Percentiles rank a stretch among this genome's conserved stretches.
These are phyloP conservation scores for Semaprochilodus insignis DNA, from an alignment of 2,797 vertebrate genomes.

Conservation along the genomic window DNA sequence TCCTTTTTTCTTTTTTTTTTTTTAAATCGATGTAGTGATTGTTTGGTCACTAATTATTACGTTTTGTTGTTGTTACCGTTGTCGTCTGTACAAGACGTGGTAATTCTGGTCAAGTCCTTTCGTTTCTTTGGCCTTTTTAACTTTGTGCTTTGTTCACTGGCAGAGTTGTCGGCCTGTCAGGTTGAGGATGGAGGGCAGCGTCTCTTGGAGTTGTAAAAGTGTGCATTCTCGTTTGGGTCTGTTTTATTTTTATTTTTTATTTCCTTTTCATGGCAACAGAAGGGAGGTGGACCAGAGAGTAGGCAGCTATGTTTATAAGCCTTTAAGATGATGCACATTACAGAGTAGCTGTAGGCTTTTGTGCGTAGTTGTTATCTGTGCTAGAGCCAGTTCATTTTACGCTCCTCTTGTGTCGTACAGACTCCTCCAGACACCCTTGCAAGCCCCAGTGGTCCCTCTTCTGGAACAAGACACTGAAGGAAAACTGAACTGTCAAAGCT, in stretches of 20 bases:
- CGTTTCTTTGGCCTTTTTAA: conserved; percentile 39
- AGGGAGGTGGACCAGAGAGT: conserved; percentile 63
- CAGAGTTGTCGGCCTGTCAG: conserved; percentile 46
- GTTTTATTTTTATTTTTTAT: conserved; percentile 22
- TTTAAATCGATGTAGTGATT: conserved; percentile 47
- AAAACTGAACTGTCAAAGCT: neutral
- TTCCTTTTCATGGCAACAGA: conserved; percentile 52
- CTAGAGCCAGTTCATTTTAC: conserved; percentile 21
- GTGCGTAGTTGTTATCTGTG: conserved; percentile 31
- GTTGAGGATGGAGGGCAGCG: neutral
- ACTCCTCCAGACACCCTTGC: conserved; percentile 7
- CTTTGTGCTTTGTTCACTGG: conserved; percentile 52
- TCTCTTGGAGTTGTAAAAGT: neutral
- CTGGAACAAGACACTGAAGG: conserved; percentile 6
- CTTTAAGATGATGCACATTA: conserved; percentile 40
- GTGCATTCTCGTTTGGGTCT: conserved; percentile 18
- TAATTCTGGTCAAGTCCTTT: conserved; percentile 24
- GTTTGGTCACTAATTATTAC: conserved; percentile 44
- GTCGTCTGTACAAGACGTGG: conserved; percentile 23
- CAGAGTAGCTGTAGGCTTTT: conserved; percentile 15
- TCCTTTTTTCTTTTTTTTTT: conserved; percentile 31
- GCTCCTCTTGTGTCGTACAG: conserved; percentile 4
- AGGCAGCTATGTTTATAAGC: conserved; percentile 78
- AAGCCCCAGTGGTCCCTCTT: conserved; percentile 6
- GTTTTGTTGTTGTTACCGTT: conserved; percentile 42